Percentiles rank a stretch among this genome's conserved stretches.
phyloP scores from a whole-genome alignment of 1,140 invertebrate genomes.

The Trachelipus rathkii region DNA sequence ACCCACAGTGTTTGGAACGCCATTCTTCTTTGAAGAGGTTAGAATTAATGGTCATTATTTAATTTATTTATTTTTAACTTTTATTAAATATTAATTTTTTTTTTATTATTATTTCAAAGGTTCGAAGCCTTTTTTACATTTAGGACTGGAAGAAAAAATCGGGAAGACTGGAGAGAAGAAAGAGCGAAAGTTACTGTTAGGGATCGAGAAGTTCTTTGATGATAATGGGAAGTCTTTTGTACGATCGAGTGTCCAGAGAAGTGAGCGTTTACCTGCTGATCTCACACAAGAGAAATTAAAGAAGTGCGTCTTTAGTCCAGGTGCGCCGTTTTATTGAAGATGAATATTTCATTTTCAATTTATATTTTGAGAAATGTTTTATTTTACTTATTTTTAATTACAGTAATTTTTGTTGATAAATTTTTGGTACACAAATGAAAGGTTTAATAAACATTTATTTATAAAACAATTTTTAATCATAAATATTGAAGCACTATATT shows the following conservation, averaged over 20 bases:
- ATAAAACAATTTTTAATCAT: no score
- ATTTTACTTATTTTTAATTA: no score
- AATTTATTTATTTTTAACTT: constrained; percentile 17
- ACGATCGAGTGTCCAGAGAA: constrained; percentile 71
- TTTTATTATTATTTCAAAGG: constrained; percentile 53
- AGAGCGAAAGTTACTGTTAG: constrained; percentile 69
- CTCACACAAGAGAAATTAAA: constrained; percentile 44
- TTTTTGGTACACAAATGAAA: no score
- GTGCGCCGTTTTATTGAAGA: not conserved
- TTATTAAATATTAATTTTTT: constrained; percentile 4
- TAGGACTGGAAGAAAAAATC: constrained; percentile 69
- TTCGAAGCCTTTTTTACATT: constrained; percentile 88
- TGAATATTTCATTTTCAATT: not conserved
- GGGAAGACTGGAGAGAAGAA: constrained; percentile 60
- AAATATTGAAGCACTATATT: no score
- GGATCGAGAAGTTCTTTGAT: constrained; percentile 87
- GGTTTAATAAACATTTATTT: no score
- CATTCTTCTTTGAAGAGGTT: constrained; percentile 86
- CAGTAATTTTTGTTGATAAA: no score
- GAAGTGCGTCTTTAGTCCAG: not conserved
- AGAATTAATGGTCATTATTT: constrained; percentile 46
- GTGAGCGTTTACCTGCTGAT: constrained; percentile 63
- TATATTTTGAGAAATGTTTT: not conserved
- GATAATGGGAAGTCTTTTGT: constrained; percentile 75
- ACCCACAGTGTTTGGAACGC: constrained; percentile 77